Conservation (phyloP, 2,113 vertebrate genomes). For the Motacilla alba region DNA sequence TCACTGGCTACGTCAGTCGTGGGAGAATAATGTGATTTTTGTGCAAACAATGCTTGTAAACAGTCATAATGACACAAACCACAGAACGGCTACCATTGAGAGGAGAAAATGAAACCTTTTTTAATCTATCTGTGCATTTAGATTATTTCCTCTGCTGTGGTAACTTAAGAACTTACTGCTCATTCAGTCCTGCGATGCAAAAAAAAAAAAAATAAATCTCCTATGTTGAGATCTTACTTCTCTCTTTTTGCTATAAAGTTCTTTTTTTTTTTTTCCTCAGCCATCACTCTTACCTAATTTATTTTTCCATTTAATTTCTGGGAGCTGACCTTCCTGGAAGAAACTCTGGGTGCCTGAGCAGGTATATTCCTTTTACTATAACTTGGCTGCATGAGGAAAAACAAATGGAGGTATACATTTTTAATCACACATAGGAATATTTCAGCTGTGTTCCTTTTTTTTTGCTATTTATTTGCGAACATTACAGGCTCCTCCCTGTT, state of each 20-base stretch:
- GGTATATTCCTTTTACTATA: background rate
- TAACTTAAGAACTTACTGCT: constrained; percentile 49
- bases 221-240: constrained; percentile 12
- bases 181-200: background rate
- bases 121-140: constrained; percentile 10
- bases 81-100: background rate
- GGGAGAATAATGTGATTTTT: background rate
- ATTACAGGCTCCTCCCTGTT: background rate
- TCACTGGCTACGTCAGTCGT: background rate
- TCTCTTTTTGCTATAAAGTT: constrained; percentile 55
- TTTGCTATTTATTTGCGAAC: background rate
- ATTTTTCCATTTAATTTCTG: constrained; percentile 20
- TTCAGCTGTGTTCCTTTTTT: background rate
- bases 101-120: constrained; percentile 23
- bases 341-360: background rate
- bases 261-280: constrained; percentile 6
- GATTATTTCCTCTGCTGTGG: background rate
- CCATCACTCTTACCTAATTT: constrained; percentile 39
- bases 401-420: constrained; percentile 28
- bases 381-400: background rate
- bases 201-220: constrained; percentile 1
- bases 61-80: background rate
- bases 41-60: background rate
- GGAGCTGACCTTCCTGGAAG: constrained; percentile 38
- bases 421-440: background rate